Evolutionary conservation across 2,113 vertebrate species (phyloP).

Genomic region (Meles meles): DNA sequence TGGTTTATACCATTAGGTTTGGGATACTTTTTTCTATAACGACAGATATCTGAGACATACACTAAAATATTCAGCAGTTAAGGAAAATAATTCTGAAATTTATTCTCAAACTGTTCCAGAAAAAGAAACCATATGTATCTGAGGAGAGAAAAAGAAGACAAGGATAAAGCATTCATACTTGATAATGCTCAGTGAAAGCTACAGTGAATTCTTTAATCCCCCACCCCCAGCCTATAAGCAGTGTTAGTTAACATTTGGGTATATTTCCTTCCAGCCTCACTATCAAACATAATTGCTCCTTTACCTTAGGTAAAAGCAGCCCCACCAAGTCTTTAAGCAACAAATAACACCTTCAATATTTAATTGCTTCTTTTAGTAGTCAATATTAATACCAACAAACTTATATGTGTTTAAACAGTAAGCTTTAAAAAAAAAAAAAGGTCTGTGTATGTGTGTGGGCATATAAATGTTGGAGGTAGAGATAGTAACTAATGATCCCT

Average conservation of each 20-base stretch:
- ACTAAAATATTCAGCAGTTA: not conserved
- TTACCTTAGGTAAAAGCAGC: not conserved
- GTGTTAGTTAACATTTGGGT: not conserved
- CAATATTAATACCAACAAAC: not conserved
- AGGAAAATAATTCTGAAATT: not conserved
- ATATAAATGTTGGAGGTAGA: not conserved
- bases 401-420: not conserved
- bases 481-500: not conserved
- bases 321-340: not conserved
- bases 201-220: not conserved
- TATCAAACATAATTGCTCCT: not conserved
- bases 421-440: not conserved
- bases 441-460: not conserved
- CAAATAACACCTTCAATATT: not conserved
- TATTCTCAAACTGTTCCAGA: not conserved
- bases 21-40: not conserved
- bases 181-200: not conserved
- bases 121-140: not conserved
- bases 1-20: not conserved
- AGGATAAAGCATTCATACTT: not conserved
- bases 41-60: not conserved
- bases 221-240: not conserved
- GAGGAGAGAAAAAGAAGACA: not conserved
- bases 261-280: not conserved
- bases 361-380: not conserved